Evolutionary conservation across 2,113 vertebrate genomes (phyloP).

Genomic region (Myodes glareolus): DNA sequence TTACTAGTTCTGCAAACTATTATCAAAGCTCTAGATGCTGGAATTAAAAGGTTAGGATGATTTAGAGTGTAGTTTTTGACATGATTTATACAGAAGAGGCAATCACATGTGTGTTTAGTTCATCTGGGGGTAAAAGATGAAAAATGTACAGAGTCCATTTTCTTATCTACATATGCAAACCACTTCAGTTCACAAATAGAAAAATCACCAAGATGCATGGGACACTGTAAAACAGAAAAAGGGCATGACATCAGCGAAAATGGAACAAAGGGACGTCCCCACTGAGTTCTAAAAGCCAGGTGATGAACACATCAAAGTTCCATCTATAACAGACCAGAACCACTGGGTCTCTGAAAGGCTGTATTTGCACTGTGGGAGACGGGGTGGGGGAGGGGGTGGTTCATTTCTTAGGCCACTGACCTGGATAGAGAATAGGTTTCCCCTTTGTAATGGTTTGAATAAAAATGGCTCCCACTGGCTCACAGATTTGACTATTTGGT

Average conservation of each 20-base stretch:
- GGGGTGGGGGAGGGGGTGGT: rapidly evolving
- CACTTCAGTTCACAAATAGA: not conserved
- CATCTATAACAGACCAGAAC: not conserved
- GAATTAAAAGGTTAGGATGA: not conserved
- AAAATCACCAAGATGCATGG: not conserved
- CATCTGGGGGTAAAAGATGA: not conserved
- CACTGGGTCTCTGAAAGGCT: not conserved
- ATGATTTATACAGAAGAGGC: not conserved
- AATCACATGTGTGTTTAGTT: not conserved
- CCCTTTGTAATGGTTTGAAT: not conserved
- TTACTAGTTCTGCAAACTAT: not conserved
- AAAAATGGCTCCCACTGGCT: not conserved
- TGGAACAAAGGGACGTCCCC: not conserved
- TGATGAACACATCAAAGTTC: not conserved
- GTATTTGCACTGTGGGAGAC: not conserved
- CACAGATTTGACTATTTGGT: not conserved
- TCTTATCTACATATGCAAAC: not conserved
- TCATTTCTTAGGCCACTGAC: not conserved
- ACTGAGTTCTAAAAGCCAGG: not conserved
- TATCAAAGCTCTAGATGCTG: not conserved
- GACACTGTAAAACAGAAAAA: not conserved
- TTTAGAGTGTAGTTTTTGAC: not conserved
- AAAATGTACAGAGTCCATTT: not conserved
- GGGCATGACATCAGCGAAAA: not conserved
- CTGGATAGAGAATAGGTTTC: not conserved